Percentiles rank a stretch among this genome's conserved stretches.
These are phyloP conservation scores for Tonatia bakeri DNA, from an alignment of 2,113 vertebrate genomes.

Conservation along the genomic window DNA sequence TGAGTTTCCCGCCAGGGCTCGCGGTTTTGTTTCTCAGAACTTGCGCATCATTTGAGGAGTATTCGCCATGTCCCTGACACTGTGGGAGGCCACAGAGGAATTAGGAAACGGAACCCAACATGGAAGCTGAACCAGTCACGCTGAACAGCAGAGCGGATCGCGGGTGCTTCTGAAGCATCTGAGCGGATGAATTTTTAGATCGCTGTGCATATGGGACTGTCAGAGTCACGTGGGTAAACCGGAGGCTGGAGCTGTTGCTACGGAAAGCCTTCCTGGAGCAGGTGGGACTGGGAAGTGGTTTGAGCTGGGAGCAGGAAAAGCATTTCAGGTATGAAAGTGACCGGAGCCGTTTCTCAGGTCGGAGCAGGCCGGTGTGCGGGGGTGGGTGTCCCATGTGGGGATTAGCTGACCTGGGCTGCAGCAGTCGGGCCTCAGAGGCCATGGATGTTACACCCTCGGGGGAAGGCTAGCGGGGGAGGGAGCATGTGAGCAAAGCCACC, in stretches of 20 bases:
- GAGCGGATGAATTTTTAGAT: neutral
- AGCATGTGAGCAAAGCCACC: neutral
- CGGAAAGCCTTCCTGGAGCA: neutral
- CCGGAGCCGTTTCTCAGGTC: neutral
- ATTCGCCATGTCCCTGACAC: neutral
- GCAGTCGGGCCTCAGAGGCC: neutral
- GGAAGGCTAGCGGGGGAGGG: neutral
- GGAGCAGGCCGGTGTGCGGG: neutral
- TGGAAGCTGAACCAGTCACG: neutral
- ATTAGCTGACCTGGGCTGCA: neutral
- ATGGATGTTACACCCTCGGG: neutral
- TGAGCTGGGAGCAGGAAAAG: neutral
- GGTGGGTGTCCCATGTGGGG: neutral
- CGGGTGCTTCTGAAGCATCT: neutral
- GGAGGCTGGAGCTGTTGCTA: neutral
- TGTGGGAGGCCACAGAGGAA: neutral
- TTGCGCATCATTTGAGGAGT: neutral
- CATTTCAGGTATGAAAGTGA: neutral
- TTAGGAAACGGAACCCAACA: neutral
- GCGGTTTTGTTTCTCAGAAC: neutral
- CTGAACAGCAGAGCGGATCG: neutral
- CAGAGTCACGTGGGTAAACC: neutral
- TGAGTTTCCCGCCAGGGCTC: no score
- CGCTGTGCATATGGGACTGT: neutral
- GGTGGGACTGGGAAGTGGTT: neutral